phyloP scores from a whole-genome alignment of 2,888 invertebrate species.

The Hyposoter dolosus region DNA sequence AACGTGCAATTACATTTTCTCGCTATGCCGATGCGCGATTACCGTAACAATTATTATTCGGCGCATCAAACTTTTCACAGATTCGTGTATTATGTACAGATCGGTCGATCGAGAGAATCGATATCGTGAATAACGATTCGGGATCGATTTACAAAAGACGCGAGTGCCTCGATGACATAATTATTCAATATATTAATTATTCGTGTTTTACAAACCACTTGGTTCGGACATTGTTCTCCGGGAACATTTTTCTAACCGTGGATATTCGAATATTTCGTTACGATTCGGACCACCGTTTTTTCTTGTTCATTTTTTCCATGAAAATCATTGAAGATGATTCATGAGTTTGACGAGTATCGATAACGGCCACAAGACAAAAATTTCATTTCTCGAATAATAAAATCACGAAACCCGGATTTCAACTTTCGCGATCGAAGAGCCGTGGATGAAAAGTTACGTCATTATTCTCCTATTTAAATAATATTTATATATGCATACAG shows the following conservation, averaged over 20 bases:
- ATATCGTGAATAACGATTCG: constrained; percentile 35
- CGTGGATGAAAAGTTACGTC: not conserved
- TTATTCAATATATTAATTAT: constrained; percentile 19
- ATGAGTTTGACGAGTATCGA: not conserved
- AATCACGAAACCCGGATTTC: too few relatives aligned
- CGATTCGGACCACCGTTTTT: constrained; percentile 22
- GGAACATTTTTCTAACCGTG: constrained; percentile 20
- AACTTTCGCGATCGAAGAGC: not conserved
- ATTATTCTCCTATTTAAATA: not conserved
- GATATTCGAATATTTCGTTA: constrained; percentile 24
- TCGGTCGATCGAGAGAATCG: constrained; percentile 51
- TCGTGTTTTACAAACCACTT: not conserved
- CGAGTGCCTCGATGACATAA: constrained; percentile 3
- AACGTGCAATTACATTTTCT: constrained; percentile 58
- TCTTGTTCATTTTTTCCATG: not conserved
- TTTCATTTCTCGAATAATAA: too few relatives aligned
- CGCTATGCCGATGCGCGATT: constrained; percentile 40
- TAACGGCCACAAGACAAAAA: too few relatives aligned
- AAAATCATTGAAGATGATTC: not conserved
- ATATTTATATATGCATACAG: not conserved
- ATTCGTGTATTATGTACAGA: constrained; percentile 67
- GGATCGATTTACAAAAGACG: constrained; percentile 48
- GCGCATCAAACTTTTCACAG: constrained; percentile 29
- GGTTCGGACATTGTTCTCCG: constrained; percentile 18
- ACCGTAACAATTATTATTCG: constrained; percentile 47